Evolutionary conservation across 1,140 invertebrate genomes (phyloP).

Genomic region (Trachelipus rathkii): DNA sequence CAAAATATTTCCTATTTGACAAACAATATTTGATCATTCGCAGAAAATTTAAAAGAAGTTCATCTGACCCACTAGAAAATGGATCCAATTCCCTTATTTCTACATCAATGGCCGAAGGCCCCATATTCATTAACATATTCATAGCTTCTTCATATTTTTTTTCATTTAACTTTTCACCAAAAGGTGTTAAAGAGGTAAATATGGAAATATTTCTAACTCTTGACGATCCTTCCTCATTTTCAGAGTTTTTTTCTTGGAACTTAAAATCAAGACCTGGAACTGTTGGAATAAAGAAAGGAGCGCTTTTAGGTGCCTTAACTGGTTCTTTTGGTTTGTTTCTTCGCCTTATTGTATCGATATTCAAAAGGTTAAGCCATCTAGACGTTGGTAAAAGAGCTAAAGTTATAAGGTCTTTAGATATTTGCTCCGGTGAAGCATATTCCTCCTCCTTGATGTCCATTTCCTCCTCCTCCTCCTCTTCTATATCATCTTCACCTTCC

Average conservation of each 20-base stretch:
- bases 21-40: conserved; percentile 69
- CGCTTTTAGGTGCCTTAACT: conserved; percentile 71
- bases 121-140: conserved; percentile 70
- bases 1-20: conserved; percentile 75
- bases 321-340: conserved; percentile 87
- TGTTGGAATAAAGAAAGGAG: conserved; percentile 93
- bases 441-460: conserved; percentile 53
- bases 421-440: conserved; percentile 75
- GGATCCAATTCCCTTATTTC: conserved; percentile 78
- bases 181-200: conserved; percentile 39
- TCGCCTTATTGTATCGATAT: conserved; percentile 80
- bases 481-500: conserved; percentile 29
- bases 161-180: conserved; percentile 44
- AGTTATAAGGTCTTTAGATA: conserved; percentile 75
- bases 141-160: conserved; percentile 54
- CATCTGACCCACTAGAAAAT: conserved; percentile 63
- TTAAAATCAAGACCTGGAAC: conserved; percentile 73
- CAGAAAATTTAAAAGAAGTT: conserved; percentile 73
- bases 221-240: conserved; percentile 23
- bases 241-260: conserved; percentile 58
- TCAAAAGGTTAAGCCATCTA: conserved; percentile 87
- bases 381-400: conserved; percentile 78
- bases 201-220: conserved; percentile 36
- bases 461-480: conserved; percentile 51
- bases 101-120: conserved; percentile 80